Percentiles rank a stretch among this genome's conserved stretches.
These are phyloP conservation scores for Petrolisthes manimaculis DNA, from an alignment of 2,888 invertebrate genomes.

Conservation along the genomic window DNA sequence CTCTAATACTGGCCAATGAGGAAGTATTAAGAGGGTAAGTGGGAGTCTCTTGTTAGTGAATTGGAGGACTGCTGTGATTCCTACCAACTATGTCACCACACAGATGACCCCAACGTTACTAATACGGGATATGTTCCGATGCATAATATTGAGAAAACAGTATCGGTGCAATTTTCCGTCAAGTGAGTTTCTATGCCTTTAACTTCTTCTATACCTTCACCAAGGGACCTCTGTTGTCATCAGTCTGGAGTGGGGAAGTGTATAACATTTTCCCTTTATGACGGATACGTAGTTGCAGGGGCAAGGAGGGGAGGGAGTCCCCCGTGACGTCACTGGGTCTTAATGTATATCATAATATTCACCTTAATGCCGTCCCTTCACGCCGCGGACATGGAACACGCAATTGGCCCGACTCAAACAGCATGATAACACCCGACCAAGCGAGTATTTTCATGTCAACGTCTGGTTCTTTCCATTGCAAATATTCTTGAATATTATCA, in stretches of 20 bases:
- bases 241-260: too few relatives aligned
- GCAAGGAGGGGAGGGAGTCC: not conserved
- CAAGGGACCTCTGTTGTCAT: too few relatives aligned
- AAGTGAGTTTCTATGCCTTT: too few relatives aligned
- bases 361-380: conserved; percentile 33
- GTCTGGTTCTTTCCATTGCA: conserved; percentile 34
- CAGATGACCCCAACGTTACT: not conserved
- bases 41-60: too few relatives aligned
- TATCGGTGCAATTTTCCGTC: too few relatives aligned
- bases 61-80: too few relatives aligned
- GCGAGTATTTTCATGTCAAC: conserved; percentile 33
- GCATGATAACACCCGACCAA: conserved; percentile 23
- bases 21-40: too few relatives aligned
- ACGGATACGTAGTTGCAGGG: not conserved
- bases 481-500: conserved; percentile 46
- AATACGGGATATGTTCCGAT: not conserved
- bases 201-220: too few relatives aligned
- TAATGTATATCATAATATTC: conserved; percentile 28
- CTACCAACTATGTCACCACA: too few relatives aligned
- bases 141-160: too few relatives aligned
- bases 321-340: conserved; percentile 27
- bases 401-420: conserved; percentile 26
- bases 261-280: conserved; percentile 30
- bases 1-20: too few relatives aligned
- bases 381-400: conserved; percentile 26